Evolutionary conservation across 1,140 invertebrate species (phyloP).

Genomic region (Drosophila subpulchrella): DNA sequence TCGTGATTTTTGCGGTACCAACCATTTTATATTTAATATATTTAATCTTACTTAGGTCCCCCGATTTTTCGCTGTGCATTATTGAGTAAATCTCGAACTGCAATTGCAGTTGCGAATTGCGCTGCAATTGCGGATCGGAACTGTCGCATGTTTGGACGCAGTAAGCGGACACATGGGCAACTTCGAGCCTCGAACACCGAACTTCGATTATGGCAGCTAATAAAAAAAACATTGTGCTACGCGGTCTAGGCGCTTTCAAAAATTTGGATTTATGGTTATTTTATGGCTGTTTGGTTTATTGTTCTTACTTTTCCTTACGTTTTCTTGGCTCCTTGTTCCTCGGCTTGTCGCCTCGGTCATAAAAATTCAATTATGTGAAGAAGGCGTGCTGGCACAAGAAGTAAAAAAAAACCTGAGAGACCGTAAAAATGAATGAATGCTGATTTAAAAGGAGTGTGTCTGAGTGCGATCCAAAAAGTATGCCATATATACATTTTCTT

Average conservation of each 20-base stretch:
- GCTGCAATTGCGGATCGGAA: constrained; percentile 26
- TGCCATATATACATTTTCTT: constrained; percentile 27
- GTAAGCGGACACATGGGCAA: constrained; percentile 45
- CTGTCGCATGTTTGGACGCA: constrained; percentile 71
- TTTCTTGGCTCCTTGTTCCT: constrained; percentile 16
- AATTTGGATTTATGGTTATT: constrained; percentile 54
- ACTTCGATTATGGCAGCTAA: constrained; percentile 74
- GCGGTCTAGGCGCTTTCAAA: constrained; percentile 49
- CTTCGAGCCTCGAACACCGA: constrained; percentile 40
- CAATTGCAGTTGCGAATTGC: constrained; percentile 19
- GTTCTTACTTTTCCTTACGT: constrained; percentile 26
- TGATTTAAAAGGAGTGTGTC: constrained; percentile 32
- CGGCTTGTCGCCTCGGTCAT: constrained; percentile 52
- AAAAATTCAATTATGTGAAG: constrained; percentile 74
- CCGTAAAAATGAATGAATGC: constrained; percentile 54
- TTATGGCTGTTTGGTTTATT: constrained; percentile 58
- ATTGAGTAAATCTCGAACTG: constrained; percentile 13
- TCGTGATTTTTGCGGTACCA: too few species aligned
- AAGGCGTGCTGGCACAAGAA: constrained; percentile 22
- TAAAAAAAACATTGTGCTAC: constrained; percentile 53
- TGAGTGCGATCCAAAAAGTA: constrained; percentile 36
- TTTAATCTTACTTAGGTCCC: too few species aligned
- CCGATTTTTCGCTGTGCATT: background rate
- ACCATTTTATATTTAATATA: background rate
- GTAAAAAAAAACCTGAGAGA: constrained; percentile 38